Percentiles rank a stretch among this genome's conserved stretches.
Conservation (phyloP, 2,797 vertebrate genomes). For the Tinamus major region DNA sequence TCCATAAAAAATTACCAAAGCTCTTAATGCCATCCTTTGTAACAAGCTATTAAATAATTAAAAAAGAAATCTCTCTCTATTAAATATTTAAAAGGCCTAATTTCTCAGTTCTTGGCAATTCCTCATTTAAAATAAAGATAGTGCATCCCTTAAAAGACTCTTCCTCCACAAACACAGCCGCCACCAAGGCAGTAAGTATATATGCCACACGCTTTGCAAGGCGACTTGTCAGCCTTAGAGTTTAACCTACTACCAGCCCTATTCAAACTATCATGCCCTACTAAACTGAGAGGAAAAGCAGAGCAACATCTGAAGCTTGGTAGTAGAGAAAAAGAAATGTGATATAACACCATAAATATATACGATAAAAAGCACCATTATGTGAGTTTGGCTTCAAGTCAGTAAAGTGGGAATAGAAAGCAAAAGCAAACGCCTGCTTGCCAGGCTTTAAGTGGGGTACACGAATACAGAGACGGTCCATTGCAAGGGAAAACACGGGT, state of each 20-base stretch:
- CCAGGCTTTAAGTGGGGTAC: not conserved
- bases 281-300: not conserved
- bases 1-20: constrained; percentile 61
- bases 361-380: not conserved
- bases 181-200: not conserved
- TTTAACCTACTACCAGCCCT: not conserved
- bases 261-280: not conserved
- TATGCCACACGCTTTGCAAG: not conserved
- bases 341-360: not conserved
- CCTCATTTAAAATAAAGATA: constrained; percentile 21
- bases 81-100: constrained; percentile 74
- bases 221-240: not conserved
- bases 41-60: constrained; percentile 75
- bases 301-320: not conserved
- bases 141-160: not conserved
- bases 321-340: not conserved
- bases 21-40: constrained; percentile 62
- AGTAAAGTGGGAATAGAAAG: not conserved
- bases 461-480: not conserved
- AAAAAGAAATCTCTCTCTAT: constrained; percentile 38
- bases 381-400: not conserved
- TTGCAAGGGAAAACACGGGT: not conserved
- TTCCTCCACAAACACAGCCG: not conserved
- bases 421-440: not conserved
- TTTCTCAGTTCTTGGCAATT: constrained; percentile 56